Evolutionary conservation across 2,888 invertebrate genomes (phyloP).

Genomic region (Myathropa florea): DNA sequence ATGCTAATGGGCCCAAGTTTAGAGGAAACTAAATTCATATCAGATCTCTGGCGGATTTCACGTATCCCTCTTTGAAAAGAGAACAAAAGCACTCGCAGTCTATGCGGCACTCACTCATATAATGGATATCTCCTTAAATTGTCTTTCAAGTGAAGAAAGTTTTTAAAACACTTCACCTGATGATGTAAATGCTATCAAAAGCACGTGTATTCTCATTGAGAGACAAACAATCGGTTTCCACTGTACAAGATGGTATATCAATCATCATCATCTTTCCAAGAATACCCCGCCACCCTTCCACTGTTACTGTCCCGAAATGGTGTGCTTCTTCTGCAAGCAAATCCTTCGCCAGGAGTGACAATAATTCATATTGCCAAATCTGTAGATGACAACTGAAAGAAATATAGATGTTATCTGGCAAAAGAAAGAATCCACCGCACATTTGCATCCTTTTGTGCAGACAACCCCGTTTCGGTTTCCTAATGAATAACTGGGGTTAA

Average conservation of each 20-base stretch:
- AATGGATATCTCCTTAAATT: not conserved
- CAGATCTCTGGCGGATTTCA: too few relatives aligned
- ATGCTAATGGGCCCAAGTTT: too few relatives aligned
- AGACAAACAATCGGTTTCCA: not conserved
- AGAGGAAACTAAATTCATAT: too few relatives aligned
- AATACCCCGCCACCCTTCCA: too few relatives aligned
- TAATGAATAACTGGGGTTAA: constrained; percentile 65
- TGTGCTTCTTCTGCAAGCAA: not conserved
- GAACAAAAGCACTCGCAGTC: too few relatives aligned
- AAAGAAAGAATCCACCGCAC: constrained; percentile 9
- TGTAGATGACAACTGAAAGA: constrained; percentile 65
- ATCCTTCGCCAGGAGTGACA: constrained; percentile 24
- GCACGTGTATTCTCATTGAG: not conserved
- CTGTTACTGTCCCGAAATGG: too few relatives aligned
- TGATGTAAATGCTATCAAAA: too few relatives aligned
- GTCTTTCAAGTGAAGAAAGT: too few relatives aligned
- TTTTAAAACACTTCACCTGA: not conserved
- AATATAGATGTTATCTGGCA: constrained; percentile 39
- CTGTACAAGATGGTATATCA: not conserved
- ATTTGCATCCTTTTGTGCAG: constrained; percentile 44
- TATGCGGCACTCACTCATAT: not conserved
- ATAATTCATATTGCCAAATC: constrained; percentile 54
- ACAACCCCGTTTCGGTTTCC: constrained; percentile 5
- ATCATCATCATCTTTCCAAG: not conserved
- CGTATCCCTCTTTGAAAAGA: too few relatives aligned